Base-by-base conservation (phyloP, 2,797 vertebrate species). In the Anguilla anguilla region DNA sequence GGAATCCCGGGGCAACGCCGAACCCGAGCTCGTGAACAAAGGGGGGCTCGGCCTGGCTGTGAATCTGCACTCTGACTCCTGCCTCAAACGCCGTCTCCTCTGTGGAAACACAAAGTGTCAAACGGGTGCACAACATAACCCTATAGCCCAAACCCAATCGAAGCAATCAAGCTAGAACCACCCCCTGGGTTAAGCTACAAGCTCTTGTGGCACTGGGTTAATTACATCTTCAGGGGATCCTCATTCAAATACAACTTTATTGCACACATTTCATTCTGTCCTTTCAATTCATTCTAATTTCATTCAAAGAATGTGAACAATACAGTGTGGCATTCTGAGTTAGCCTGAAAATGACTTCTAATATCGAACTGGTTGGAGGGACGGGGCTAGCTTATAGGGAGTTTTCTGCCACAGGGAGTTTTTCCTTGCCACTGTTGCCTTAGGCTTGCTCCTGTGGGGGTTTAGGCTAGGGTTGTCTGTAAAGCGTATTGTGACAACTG, bases 11-110 rank as follows among this genome's bases (percentile, higher is more conserved):
- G 3, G 99, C 98, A 85, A 99, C 98, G 0, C 99, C 98, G 4
- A 99, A 99, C n/a, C 99, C 99, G 89, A 99, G 95, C 92, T 99
- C 98, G 69, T 99, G 98, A 87, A 99, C 97, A 0, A 99, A 99
- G 0, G 99, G 98, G 0, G 99, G 99, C 95, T 99, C 99, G 0
- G 97, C 97, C 92, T 99, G 99, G 95, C 98, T 99, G 96, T 99
- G 99, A 93, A 99, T 98, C 96, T 99, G 99, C 89, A 99, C 98
- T 90, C 98, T 97, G 89, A 99, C 97, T 46, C 99, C 99, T 0
- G 99, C 99, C 94, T 99, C 99, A 2, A 99, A 99, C 0, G 98
- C 98, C 0, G 98, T 99, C 90, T 99, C 99, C 92, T 99, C 98
- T 99, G 96, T 43, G 28, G n/a, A n/a, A 84, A 84, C 55, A 84